phyloP scores from a whole-genome alignment of 2,888 invertebrate species.

The Dinocampus coccinellae region DNA sequence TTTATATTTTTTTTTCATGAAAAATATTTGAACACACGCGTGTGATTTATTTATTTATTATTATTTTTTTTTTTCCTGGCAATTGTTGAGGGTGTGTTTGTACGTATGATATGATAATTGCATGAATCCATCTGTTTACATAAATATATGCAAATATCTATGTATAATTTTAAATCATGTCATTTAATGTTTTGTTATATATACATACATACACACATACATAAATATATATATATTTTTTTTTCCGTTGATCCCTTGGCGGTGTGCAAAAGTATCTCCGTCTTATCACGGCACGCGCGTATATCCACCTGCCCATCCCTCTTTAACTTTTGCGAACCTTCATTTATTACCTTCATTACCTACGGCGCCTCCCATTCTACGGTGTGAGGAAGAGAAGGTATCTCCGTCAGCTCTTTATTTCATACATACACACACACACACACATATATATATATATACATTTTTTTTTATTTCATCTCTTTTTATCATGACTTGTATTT shows the following conservation, averaged over 20 bases:
- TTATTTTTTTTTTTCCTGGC: too few relatives aligned
- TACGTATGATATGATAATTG: too few relatives aligned
- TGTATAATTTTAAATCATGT: constrained; percentile 7
- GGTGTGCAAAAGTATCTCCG: neutral
- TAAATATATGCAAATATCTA: neutral
- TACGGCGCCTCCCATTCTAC: constrained; percentile 24
- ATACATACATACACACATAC: too few relatives aligned
- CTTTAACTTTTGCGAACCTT: neutral
- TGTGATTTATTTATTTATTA: too few relatives aligned
- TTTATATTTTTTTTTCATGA: too few relatives aligned
- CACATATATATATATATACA: too few relatives aligned
- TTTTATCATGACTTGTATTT: too few relatives aligned
- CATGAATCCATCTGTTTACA: neutral
- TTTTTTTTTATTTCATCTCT: too few relatives aligned
- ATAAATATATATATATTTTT: neutral
- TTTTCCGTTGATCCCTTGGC: neutral
- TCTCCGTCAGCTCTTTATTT: neutral
- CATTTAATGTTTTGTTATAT: constrained; percentile 20
- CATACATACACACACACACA: too few relatives aligned
- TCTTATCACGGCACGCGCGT: constrained; percentile 37
- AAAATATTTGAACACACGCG: too few relatives aligned
- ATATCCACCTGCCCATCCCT: constrained; percentile 38
- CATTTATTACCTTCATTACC: constrained; percentile 34
- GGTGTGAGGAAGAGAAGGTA: neutral
- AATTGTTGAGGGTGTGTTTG: too few relatives aligned